Percentiles rank a stretch among this genome's conserved stretches.
phyloP scores from a whole-genome alignment of 2,113 vertebrate genomes.

The Laterallus jamaicensis region DNA sequence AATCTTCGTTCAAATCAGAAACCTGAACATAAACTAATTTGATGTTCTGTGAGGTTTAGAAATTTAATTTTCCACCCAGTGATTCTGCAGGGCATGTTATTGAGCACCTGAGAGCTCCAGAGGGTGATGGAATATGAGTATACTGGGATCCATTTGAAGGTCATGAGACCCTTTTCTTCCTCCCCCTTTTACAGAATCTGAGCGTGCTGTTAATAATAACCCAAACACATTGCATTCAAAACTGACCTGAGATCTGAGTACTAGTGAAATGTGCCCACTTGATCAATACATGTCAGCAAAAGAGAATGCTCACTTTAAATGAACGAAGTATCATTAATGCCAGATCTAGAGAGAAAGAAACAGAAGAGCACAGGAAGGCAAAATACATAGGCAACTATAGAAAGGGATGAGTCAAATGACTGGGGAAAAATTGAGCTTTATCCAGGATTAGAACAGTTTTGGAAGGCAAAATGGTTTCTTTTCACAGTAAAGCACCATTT shows the following conservation, averaged over 20 bases:
- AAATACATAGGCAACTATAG: background rate
- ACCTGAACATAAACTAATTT: background rate
- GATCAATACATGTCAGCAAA: background rate
- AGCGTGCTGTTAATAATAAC: background rate
- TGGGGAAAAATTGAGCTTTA: background rate
- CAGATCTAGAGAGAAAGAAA: background rate
- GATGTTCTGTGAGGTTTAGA: background rate
- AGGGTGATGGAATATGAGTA: background rate
- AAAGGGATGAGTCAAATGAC: background rate
- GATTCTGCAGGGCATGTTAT: background rate
- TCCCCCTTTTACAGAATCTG: background rate
- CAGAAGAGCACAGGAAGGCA: background rate
- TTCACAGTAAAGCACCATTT: background rate
- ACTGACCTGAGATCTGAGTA: background rate
- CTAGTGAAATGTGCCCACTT: background rate
- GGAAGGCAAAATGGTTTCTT: background rate
- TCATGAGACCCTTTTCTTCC: background rate
- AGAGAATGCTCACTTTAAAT: background rate
- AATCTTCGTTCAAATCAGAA: background rate
- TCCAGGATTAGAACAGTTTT: background rate
- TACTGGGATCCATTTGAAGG: background rate
- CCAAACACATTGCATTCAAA: background rate
- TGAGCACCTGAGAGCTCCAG: background rate
- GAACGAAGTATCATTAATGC: background rate
- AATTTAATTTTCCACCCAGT: background rate